Percentiles rank a stretch among this genome's conserved stretches.
These are phyloP conservation scores for Eleginops maclovinus DNA, from an alignment of 2,113 vertebrate genomes.

Conservation along the genomic window DNA sequence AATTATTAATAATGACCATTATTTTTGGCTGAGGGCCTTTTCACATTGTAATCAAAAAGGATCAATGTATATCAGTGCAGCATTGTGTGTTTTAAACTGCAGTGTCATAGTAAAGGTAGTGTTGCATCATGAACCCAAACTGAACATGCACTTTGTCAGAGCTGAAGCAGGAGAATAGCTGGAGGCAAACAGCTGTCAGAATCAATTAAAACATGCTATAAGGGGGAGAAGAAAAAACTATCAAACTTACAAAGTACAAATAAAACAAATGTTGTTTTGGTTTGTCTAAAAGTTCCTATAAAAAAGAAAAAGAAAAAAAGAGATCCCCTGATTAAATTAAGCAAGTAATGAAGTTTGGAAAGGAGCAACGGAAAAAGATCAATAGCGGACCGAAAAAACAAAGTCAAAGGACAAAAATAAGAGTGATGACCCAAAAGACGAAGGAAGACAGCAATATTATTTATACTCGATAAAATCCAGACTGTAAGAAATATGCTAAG, in stretches of 20 bases:
- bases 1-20: background rate
- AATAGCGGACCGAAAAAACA: background rate
- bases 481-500: background rate
- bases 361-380: constrained; percentile 2
- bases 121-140: constrained; percentile 13
- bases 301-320: constrained; percentile 19
- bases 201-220: constrained; percentile 41
- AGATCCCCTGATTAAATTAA: background rate
- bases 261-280: constrained; percentile 36
- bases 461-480: constrained; percentile 8
- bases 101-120: background rate
- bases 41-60: no score
- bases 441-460: constrained; percentile 15
- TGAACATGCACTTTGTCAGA: constrained; percentile 46
- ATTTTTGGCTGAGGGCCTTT: no score
- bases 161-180: constrained; percentile 54
- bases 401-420: constrained; percentile 12
- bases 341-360: constrained; percentile 15
- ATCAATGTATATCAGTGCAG: background rate
- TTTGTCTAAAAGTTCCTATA: constrained; percentile 15
- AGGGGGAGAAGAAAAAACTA: constrained; percentile 21
- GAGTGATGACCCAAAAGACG: constrained; percentile 15
- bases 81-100: background rate
- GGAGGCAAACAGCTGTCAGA: constrained; percentile 62
- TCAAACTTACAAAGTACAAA: constrained; percentile 31